phyloP scores from a whole-genome alignment of 2,113 vertebrate genomes.

The Galeopterus variegatus region DNA sequence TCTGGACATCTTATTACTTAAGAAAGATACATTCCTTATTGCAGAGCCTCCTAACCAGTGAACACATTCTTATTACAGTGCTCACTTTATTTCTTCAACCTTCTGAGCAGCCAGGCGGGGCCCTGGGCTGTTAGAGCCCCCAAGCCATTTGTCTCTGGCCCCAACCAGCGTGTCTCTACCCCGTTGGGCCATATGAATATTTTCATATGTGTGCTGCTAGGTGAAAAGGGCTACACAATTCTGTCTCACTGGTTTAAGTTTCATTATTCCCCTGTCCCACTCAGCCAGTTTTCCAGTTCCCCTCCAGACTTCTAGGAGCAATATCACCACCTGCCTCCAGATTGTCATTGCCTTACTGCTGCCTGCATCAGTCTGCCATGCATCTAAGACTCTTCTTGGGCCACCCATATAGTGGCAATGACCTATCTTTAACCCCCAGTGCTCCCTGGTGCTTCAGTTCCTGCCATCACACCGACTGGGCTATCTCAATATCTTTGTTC shows the following conservation, averaged over 20 bases:
- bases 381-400: not conserved
- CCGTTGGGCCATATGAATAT: not conserved
- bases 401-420: not conserved
- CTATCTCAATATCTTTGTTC: not conserved
- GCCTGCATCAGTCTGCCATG: not conserved
- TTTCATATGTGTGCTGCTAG: not conserved
- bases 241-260: not conserved
- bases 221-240: not conserved
- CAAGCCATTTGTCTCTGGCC: not conserved
- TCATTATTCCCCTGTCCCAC: not conserved
- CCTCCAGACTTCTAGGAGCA: not conserved
- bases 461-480: not conserved
- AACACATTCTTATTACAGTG: slow-evolving; percentile 25
- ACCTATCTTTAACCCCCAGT: not conserved
- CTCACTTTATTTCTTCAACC: slow-evolving; percentile 12
- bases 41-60: not conserved
- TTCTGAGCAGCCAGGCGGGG: not conserved
- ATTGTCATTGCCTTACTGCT: not conserved
- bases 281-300: not conserved
- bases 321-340: not conserved
- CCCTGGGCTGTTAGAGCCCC: not conserved
- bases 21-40: not conserved
- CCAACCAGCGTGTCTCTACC: not conserved
- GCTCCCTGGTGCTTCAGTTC: not conserved
- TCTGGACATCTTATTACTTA: not conserved